These are phyloP conservation scores for Colius striatus DNA, from an alignment of 2,113 vertebrate species.

Conservation along the genomic window DNA sequence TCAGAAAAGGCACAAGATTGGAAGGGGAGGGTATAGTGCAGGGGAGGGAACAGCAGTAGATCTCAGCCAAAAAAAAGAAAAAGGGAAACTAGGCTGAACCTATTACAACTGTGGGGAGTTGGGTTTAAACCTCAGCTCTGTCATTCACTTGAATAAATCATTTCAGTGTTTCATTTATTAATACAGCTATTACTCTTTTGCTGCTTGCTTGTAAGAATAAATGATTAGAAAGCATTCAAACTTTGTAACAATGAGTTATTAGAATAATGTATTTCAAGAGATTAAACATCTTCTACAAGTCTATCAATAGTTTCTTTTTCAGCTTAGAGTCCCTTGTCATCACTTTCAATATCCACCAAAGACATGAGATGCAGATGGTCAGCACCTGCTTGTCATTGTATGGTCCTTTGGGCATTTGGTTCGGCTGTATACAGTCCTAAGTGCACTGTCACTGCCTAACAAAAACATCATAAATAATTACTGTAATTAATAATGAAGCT, in stretches of 20 bases:
- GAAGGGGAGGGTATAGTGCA: background rate
- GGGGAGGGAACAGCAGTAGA: background rate
- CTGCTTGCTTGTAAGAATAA: background rate
- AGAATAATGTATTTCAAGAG: background rate
- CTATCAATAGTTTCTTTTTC: background rate
- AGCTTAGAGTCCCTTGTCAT: background rate
- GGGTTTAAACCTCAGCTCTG: background rate
- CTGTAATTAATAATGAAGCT: slow-evolving; percentile 49
- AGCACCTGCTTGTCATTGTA: slow-evolving; percentile 21
- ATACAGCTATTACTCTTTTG: background rate
- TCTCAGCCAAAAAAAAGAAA: background rate
- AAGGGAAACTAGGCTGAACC: background rate
- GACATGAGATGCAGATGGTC: slow-evolving; percentile 40
- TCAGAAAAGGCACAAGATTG: background rate
- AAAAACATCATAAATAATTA: slow-evolving; percentile 54
- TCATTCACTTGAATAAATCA: background rate
- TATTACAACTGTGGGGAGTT: background rate
- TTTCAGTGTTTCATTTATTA: background rate
- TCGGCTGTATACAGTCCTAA: background rate
- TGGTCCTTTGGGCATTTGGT: background rate
- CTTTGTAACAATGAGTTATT: background rate
- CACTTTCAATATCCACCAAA: background rate
- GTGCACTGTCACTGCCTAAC: slow-evolving; percentile 44
- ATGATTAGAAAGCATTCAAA: background rate
- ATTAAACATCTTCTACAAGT: background rate